Conservation (phyloP, 2,888 invertebrate genomes). For the Oasisia sp. region DNA sequence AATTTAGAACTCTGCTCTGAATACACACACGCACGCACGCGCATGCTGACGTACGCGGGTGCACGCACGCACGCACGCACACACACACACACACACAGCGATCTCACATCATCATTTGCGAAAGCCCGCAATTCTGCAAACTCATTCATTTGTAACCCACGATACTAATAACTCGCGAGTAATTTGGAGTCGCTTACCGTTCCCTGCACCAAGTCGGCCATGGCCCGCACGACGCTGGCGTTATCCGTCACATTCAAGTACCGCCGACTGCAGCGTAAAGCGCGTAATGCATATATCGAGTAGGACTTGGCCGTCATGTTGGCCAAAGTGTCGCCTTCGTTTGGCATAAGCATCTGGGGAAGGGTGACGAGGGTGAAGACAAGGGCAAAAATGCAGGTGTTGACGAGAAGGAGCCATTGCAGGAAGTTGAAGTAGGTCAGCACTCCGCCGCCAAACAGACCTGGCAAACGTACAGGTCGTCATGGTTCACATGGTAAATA, state of each 20-base stretch:
- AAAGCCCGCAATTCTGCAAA: no score
- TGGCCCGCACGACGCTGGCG: constrained; percentile 17
- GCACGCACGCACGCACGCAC: background rate
- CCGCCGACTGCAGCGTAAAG: background rate
- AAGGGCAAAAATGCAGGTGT: constrained; percentile 8
- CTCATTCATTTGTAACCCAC: background rate
- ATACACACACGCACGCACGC: no score
- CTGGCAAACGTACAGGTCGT: background rate
- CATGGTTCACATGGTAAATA: no score
- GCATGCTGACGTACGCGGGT: background rate
- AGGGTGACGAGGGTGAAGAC: constrained; percentile 17
- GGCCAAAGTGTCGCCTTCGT: background rate
- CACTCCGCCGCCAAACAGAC: constrained; percentile 23
- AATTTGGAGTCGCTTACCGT: background rate
- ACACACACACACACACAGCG: no score
- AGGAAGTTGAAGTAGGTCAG: constrained; percentile 22
- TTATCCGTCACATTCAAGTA: background rate
- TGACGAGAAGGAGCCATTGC: background rate
- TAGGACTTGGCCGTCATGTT: background rate
- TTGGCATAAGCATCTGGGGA: background rate
- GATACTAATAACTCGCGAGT: background rate
- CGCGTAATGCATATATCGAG: background rate
- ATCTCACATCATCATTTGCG: no score
- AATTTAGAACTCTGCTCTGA: no score
- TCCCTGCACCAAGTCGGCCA: constrained; percentile 24